Conservation (phyloP, 2,797 vertebrate genomes). For the Phrynocephalus guinanensis region DNA sequence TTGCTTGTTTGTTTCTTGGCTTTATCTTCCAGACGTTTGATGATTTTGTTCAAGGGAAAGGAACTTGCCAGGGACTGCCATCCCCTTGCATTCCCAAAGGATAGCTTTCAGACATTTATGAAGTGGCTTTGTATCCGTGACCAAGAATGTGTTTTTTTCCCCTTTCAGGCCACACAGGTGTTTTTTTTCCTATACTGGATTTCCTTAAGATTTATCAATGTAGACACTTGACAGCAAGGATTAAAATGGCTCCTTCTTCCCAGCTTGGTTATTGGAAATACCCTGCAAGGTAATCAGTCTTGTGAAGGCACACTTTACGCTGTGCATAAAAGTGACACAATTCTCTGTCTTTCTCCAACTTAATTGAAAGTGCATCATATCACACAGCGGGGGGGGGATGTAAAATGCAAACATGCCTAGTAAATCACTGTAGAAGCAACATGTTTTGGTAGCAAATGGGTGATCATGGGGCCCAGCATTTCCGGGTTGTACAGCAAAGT, state of each 20-base stretch:
- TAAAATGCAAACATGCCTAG: slow-evolving; percentile 79
- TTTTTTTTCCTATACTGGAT: slow-evolving; percentile 64
- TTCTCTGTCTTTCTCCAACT: slow-evolving; percentile 76
- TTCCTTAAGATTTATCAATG: slow-evolving; percentile 79
- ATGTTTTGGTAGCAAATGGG: slow-evolving; percentile 75
- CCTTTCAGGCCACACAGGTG: slow-evolving; percentile 70
- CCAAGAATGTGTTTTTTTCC: slow-evolving; percentile 71
- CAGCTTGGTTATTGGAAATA: slow-evolving; percentile 82
- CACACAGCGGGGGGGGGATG: slow-evolving; percentile 81
- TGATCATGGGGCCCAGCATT: slow-evolving; percentile 70
- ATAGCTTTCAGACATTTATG: slow-evolving; percentile 66
- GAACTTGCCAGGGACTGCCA: background rate
- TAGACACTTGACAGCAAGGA: slow-evolving; percentile 81
- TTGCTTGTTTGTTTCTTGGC: too few relatives aligned
- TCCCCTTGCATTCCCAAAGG: slow-evolving; percentile 56
- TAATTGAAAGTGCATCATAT: slow-evolving; percentile 82
- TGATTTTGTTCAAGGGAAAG: slow-evolving; percentile 42
- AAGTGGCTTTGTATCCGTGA: slow-evolving; percentile 53
- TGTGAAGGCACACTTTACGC: slow-evolving; percentile 80
- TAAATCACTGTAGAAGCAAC: slow-evolving; percentile 75
- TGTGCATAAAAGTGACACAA: slow-evolving; percentile 82
- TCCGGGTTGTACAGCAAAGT: slow-evolving; percentile 63
- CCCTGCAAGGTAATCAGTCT: slow-evolving; percentile 84
- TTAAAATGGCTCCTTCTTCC: slow-evolving; percentile 82
- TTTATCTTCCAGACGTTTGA: slow-evolving; percentile 26